Base-by-base conservation (phyloP, 2,797 vertebrate species). In the Echiichthys vipera region DNA sequence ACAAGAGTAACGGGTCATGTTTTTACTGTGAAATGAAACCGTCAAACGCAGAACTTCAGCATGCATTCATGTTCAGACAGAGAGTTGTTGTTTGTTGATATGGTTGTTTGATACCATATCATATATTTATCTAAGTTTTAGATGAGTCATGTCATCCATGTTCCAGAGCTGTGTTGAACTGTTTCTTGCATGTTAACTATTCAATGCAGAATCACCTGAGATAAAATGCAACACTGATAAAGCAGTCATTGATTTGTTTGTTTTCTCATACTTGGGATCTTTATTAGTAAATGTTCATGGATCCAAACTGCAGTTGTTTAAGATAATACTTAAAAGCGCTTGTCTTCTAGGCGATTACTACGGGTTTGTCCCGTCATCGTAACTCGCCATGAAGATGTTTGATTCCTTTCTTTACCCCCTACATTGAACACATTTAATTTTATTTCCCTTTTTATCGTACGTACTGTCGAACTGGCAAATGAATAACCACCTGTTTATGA, bases 11-110 rank as follows among this genome's bases (percentile, higher is more conserved):
- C 10, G n/a, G 70, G 65, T 76, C 13, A 22, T 46, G 34, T 80
- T 88, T 78, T 79, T 78, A 86, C 82, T 91, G 88, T 91, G 81
- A 89, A 86, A 50, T 74, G 11, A 78, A 77, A 55, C 10, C 39
- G 25, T 51, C 54, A 5, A 37, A 43, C 42, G 53, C 43, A 71
- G 18, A 71, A 76, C 20, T 25, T 62, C 7, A 51, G 74, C 70
- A 61, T 81, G 70, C 24, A 32, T 61, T 71, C 49, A 66, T 75
- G 59, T 61, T 77, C 53, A 13, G 45, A 22, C 42, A 39, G 4
- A 77, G 32, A 80, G 42, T 39, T 67, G 78, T 59, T 68, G 47
- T n/a, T n/a, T n/a, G n/a, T n/a, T n/a, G n/a, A n/a, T n/a, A n/a
- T n/a, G n/a, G n/a, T n/a, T 59, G 55, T 86, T 72, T 79, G 64